A percentile compares a stretch with the other conserved stretches of the same genome.
Evolutionary conservation across 2,113 vertebrate species (phyloP).

Genomic region (Rhinolophus sinicus): DNA sequence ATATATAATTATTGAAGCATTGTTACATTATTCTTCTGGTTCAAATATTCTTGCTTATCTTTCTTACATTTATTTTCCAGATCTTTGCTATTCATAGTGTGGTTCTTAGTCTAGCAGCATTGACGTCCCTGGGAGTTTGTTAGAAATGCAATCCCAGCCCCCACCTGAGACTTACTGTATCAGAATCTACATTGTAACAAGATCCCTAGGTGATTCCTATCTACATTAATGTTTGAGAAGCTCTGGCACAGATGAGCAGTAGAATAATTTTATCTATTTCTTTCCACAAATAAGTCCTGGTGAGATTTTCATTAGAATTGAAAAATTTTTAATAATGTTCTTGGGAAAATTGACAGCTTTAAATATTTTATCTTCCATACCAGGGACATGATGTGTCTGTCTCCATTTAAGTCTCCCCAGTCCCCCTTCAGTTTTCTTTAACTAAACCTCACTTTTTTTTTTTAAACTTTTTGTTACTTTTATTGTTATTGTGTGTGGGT

Average conservation of each 20-base stretch:
- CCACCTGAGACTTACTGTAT: background rate
- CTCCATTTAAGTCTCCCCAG: background rate
- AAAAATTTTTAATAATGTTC: slow-evolving; percentile 1
- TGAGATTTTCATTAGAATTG: background rate
- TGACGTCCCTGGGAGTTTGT: background rate
- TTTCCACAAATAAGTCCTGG: background rate
- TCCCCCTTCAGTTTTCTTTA: background rate
- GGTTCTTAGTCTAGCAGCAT: background rate
- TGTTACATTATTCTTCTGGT: background rate
- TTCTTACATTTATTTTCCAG: background rate
- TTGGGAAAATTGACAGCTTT: background rate
- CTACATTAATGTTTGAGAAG: background rate
- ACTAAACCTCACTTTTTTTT: background rate
- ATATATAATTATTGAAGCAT: background rate
- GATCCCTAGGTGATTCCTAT: background rate
- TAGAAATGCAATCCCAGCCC: background rate
- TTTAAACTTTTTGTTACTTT: background rate
- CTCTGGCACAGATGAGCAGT: background rate
- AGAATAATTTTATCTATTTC: background rate
- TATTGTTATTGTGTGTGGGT: background rate
- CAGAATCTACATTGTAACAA: background rate
- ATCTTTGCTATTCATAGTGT: background rate
- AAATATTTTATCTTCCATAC: background rate
- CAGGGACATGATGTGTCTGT: background rate
- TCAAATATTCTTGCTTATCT: background rate